A percentile compares a stretch with the other conserved stretches of the same genome.
Conservation (phyloP, 2,113 vertebrate species). For the Diglossa brunneiventris region DNA sequence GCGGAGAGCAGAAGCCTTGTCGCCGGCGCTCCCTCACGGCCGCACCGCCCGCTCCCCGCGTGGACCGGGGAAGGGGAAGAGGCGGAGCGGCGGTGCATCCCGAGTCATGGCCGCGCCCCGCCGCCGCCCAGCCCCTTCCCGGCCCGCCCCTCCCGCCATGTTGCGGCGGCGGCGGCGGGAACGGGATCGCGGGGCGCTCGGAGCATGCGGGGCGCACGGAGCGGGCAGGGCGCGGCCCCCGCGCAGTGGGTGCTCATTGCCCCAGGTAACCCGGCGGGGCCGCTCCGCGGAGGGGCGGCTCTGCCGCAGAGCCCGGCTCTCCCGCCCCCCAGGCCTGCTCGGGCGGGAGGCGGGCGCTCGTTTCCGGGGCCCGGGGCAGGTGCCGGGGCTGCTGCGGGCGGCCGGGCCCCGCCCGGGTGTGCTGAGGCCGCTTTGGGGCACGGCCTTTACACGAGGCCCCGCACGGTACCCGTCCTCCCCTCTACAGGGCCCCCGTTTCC, state of each 20-base stretch:
- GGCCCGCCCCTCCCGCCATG: neutral
- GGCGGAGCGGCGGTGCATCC: accelerated
- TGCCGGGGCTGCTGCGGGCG: neutral
- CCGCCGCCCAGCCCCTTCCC: neutral
- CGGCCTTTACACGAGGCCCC: neutral
- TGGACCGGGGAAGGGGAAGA: accelerated
- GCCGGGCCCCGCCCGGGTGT: neutral
- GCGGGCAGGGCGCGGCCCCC: neutral
- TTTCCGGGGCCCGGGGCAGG: neutral
- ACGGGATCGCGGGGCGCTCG: neutral
- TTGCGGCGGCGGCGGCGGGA: neutral
- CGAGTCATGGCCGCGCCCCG: neutral
- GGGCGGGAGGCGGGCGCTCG: neutral
- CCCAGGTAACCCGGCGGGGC: constrained; percentile 50
- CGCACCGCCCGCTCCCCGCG: neutral
- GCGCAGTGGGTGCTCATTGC: constrained; percentile 67
- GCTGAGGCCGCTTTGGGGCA: neutral
- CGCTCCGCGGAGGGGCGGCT: neutral
- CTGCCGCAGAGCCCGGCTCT: neutral
- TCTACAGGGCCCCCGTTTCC: neutral
- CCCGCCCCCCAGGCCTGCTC: neutral
- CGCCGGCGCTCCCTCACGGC: accelerated
- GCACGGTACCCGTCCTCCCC: neutral
- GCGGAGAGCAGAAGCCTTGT: accelerated
- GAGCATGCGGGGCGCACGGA: neutral